Evolutionary conservation across 2,113 vertebrate species (phyloP), one percentile per base, ranked within the genome.

Genomic region (Pipra filicauda): DNA sequence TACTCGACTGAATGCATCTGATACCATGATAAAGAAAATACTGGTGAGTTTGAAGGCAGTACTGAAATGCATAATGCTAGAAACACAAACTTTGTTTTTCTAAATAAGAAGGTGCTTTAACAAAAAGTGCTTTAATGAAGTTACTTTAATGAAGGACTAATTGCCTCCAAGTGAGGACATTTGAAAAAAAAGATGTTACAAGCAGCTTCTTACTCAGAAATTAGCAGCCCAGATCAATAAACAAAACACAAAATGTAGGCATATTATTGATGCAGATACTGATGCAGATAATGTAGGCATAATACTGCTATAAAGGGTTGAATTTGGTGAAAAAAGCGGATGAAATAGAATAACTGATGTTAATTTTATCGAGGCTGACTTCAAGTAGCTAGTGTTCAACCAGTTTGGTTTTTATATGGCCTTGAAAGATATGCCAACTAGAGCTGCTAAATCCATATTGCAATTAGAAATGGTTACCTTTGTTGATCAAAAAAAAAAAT

Each of bases 351-450:
- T 77, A 97, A 72, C 52, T 41, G 12, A 52, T 75, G 82, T 82
- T 88, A 93, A 69, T 69, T 75, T 26, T 80, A 83, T 79, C 28
- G 78, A 97, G 90, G 86, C 91, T 97, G 93, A 96, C 91, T 96
- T 94, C 90, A 97, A 94, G 76, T 96, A 98, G 97, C 97, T 95
- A 97, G 97, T 98, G 98, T 98, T 98, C 96, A 98, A 98, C 98
- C 97, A 97, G 96, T 97, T 97, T 98, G 98, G 97, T 98, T 98
- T 98, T 97, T 98, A 98, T 98, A 98, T 98, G 98, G 97, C 97
- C 98, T 98, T 98, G 84, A 97, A 96, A 97, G 84, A 71, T 75
- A 96, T 14, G 61, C 95, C 66, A 96, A 95, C 61, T 90, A 65
- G 67, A 93, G 95, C 94, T 93, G 85, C 76, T 96, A 86, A 96